These are phyloP conservation scores for Irena cyanogastra DNA, from an alignment of 2,113 vertebrate genomes.

Conservation along the genomic window DNA sequence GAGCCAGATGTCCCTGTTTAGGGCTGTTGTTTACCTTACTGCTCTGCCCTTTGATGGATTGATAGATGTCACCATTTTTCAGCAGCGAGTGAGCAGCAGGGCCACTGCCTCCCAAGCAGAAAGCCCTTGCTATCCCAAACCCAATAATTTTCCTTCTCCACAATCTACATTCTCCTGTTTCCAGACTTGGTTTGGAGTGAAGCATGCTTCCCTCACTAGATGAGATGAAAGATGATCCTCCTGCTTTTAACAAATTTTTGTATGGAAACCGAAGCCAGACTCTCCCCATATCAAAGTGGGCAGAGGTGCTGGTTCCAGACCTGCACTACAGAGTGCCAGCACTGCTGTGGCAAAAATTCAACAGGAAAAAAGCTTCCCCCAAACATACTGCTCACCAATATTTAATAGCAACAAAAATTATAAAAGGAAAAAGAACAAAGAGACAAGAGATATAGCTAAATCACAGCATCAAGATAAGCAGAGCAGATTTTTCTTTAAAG, in stretches of 20 bases:
- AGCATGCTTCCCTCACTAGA: background rate
- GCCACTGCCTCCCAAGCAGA: constrained; percentile 23
- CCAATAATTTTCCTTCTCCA: background rate
- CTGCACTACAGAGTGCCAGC: background rate
- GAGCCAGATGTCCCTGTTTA: constrained; percentile 61
- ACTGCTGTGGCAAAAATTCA: background rate
- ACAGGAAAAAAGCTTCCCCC: background rate
- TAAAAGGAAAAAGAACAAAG: background rate
- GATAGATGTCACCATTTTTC: constrained; percentile 51
- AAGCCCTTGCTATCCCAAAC: background rate
- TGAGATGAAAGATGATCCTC: background rate
- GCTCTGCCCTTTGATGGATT: constrained; percentile 55
- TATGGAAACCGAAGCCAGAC: background rate
- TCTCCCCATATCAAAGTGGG: background rate
- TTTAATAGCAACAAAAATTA: background rate
- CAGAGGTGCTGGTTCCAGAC: background rate
- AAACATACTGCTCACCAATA: background rate
- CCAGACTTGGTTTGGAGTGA: background rate
- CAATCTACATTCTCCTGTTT: background rate
- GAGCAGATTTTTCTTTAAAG: background rate
- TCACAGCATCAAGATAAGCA: background rate
- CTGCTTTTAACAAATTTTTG: background rate
- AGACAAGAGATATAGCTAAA: background rate
- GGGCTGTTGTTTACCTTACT: constrained; percentile 48
- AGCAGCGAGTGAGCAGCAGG: background rate